Evolutionary conservation across 2,797 vertebrate genomes (phyloP), one percentile per base, ranked within the genome.

Genomic region (Gobio occitaniae): DNA sequence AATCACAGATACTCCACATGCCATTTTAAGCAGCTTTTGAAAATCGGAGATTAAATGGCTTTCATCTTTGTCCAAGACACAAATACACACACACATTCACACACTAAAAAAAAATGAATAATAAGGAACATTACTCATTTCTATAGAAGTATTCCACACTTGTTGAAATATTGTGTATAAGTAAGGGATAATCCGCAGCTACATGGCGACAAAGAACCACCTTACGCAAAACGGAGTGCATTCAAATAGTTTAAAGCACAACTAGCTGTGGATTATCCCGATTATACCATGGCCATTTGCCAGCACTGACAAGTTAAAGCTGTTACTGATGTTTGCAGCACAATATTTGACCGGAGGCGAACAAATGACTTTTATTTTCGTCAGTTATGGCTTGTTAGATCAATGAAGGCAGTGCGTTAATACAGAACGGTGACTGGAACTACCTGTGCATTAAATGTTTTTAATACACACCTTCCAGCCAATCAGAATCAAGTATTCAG

Each of bases 11-110:
- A 82, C 75, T 41, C 63, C 70, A 72, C 68, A 68, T 80, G 68
- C 80, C 68, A 71, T 54, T 74, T 86, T 78, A 82, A 86, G 61
- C 61, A 59, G 81, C 74, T 86, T 87, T 71, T 82, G 12, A 59
- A 84, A 84, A 82, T 82, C 66, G 25, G 32, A 84, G 78, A 59
- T 82, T 74, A 86, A 44, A 76, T 54, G n/a, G 61, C 69, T 77
- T 84, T 72, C 68, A 79, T 82, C 66, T 38, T 32, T 48, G 47
- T 80, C 38, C 50, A 69, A 59, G 38, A 68, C 21, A 83, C 11
- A 44, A 78, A 17, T 7, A 50, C 70, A 72, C n/a, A 29, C 56
- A 13, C 11, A 13, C 12, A n/a, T 9, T 9, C 48, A 50, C 50
- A 52, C 50, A 25, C 6, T 13, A 3, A 29, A 16, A 9, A 48